Percentiles rank a stretch among this genome's conserved stretches.
Evolutionary conservation across 2,797 vertebrate genomes (phyloP).

Genomic region (Acanthis flammea): DNA sequence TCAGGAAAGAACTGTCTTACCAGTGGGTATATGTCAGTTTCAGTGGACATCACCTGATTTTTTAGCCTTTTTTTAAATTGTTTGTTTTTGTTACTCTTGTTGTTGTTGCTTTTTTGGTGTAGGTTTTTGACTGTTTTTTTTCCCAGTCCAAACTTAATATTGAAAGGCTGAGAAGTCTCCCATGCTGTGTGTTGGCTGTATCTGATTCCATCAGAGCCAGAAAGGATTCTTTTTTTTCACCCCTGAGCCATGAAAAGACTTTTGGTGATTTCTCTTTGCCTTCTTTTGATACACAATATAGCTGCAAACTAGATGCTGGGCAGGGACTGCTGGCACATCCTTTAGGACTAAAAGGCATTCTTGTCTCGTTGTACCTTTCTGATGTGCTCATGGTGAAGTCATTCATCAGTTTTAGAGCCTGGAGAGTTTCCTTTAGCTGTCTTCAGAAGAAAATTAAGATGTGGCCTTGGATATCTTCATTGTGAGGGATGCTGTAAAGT

Average conservation of each 20-base stretch:
- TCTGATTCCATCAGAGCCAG: not conserved
- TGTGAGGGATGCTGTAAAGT: not conserved
- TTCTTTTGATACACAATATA: not conserved
- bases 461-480: not conserved
- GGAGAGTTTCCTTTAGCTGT: not conserved
- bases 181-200: not conserved
- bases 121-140: not conserved
- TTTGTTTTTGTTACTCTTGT: not conserved
- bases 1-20: not conserved
- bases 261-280: not conserved
- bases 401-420: not conserved
- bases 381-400: fast-evolving
- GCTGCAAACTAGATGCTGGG: not conserved
- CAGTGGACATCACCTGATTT: not conserved
- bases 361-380: fast-evolving
- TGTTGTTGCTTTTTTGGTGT: not conserved
- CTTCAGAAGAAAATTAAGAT: not conserved
- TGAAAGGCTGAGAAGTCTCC: not conserved
- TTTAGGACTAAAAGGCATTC: not conserved
- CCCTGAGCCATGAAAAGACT: not conserved
- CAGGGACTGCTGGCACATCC: not conserved
- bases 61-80: not conserved
- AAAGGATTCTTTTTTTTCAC: not conserved
- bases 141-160: not conserved
- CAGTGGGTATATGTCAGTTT: not conserved